Base-by-base conservation (phyloP, 2,888 invertebrate species). In the Eledona agricola region DNA sequence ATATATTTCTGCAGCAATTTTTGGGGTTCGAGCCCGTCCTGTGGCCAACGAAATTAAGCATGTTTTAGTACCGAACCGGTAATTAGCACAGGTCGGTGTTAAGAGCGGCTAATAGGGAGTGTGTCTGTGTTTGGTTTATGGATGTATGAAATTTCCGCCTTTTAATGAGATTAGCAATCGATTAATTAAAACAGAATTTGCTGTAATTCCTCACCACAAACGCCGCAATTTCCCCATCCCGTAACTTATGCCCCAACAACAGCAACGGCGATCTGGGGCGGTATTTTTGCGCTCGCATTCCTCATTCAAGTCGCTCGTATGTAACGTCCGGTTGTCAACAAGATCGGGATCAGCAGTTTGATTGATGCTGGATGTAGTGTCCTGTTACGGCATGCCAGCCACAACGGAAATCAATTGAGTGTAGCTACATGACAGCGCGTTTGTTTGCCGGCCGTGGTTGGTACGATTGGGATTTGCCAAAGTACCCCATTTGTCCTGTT, bases 381-480 rank as follows among this genome's bases (percentile, higher is more conserved):
- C 56, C 59, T 59, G 56, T 55, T 63, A 47, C 61, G 58, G 55
- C 42, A 32, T 52, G 53, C 51, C 51, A 37, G 51, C 62, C 62
- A 47, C 61, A 64, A 58, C 64, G 63, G 63, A 66, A 66, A 65
- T 66, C 64, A 66, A 66, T 66, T 60, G 60, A 59, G 57, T 60
- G 62, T 60, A 62, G 62, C 55, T 59, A 60, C 64, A 62, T 55
- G 60, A 62, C 61, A 62, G 57, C 53, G 55, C 54, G 60, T 65
- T 64, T 65, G 62, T 64, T 62, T 62, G 57, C 55, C 50, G 55
- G 46, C 35, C 42, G 55, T 38, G 57, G 55, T 54, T 47, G 60
- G 58, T 47, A 62, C 58, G 42, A 50, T 32, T 52, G 58, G 55
- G 60, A 58, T 52, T 57, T 54, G 96, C 96, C 23, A 19, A 54